Evolutionary conservation across 2,797 vertebrate genomes (phyloP), one percentile per base, ranked within the genome.

Genomic region (Ctenopoma multispine): DNA sequence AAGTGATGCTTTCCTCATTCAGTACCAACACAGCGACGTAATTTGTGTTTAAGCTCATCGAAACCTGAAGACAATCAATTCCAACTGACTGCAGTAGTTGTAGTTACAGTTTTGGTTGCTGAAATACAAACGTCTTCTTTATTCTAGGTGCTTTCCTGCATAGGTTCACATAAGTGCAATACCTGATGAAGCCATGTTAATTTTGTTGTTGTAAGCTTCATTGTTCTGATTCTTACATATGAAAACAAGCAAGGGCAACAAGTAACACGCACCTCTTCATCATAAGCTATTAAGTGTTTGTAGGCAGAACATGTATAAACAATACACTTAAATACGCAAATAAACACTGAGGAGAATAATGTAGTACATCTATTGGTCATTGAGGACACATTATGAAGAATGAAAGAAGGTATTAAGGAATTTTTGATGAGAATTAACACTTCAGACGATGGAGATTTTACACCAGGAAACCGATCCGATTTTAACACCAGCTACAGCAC

Each of bases 1-100:
- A 57, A 65, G 75, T 72, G 67, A 80, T 49, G 50, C 51, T 81
- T 71, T 81, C 61, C 67, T 63, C 36, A 36, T 21, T 60, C 27
- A 29, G 21, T 4, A 43, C 27, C 61, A 73, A 78, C 57, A 70
- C 55, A 48, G 63, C 64, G 43, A 56, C 24, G 50, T 6, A 1
- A 20, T 21, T 58, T 7, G 21, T 38, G 14, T 66, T 64, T 69
- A 72, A 72, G 50, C 15, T 68, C 41, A 72, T 20, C 11, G 27
- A 67, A 44, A 11, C 14, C 47, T 1, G 5, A 17, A 53, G 20
- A 59, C 17, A 40, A 21, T 59, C 29, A 14, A 36, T 62, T 79
- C 6, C 2, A 54, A 7, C 11, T 17, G 20, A 65, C 9, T 10
- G 5, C 7, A 20, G 10, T 43, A 10, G 15, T 31, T 31, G 20